A percentile compares a stretch with the other conserved stretches of the same genome.
phyloP scores from a whole-genome alignment of 1,140 invertebrate species.

The Orius laevigatus region DNA sequence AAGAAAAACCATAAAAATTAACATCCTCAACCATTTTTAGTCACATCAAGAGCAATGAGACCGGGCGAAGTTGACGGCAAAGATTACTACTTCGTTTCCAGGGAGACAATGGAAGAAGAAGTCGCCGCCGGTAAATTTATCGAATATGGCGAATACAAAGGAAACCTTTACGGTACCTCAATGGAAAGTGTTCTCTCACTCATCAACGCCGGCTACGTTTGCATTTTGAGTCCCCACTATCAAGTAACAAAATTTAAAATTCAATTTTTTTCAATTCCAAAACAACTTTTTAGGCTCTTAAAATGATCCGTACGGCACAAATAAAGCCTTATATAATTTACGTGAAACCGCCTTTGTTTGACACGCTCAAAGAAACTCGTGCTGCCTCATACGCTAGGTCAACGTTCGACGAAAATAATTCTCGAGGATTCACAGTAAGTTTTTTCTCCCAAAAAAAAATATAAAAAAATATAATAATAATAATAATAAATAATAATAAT shows the following conservation, averaged over 20 bases:
- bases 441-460: too few species aligned
- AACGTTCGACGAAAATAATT: conserved; percentile 71
- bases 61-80: conserved; percentile 79
- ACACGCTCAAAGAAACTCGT: conserved; percentile 67
- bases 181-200: conserved; percentile 75
- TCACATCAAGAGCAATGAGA: conserved; percentile 69
- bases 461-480: too few species aligned
- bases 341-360: conserved; percentile 76
- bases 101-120: conserved; percentile 82
- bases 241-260: conserved; percentile 35
- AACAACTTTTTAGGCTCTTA: conserved; percentile 66
- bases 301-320: conserved; percentile 74
- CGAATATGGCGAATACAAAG: conserved; percentile 93
- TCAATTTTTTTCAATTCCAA: too few species aligned
- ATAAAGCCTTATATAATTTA: conserved; percentile 92
- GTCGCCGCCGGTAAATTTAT: conserved; percentile 81
- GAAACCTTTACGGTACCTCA: conserved; percentile 90
- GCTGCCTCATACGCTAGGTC: conserved; percentile 65
- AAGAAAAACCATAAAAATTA: too few species aligned
- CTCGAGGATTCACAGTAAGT: conserved; percentile 74
- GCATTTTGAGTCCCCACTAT: conserved; percentile 89
- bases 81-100: conserved; percentile 84
- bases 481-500: too few species aligned
- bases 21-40: too few species aligned
- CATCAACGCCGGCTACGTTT: conserved; percentile 73